These are phyloP conservation scores for Drosophila kambysellisi DNA, from an alignment of 2,888 invertebrate genomes.

Conservation along the genomic window DNA sequence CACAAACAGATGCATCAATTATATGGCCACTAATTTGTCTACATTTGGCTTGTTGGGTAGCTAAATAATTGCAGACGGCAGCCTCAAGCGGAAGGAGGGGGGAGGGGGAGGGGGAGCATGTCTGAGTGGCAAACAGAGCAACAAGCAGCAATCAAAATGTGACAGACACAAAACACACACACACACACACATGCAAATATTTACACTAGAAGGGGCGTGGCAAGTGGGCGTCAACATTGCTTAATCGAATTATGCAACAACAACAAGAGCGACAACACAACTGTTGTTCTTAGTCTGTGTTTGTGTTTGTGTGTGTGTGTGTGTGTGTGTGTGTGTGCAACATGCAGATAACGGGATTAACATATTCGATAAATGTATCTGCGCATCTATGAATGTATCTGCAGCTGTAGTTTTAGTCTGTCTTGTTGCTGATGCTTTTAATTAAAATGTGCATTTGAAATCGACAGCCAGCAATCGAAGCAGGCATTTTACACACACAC, in stretches of 20 bases:
- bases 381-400: slow-evolving; percentile 11
- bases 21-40: slow-evolving; percentile 74
- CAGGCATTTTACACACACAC: slow-evolving; percentile 45
- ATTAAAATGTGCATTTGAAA: slow-evolving; percentile 73
- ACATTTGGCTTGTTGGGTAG: slow-evolving; percentile 58
- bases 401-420: slow-evolving; percentile 2
- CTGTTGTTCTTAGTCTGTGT: neutral
- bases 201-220: slow-evolving; percentile 39
- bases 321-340: slow-evolving; percentile 1
- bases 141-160: slow-evolving; percentile 63
- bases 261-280: slow-evolving; percentile 46
- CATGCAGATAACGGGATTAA: slow-evolving; percentile 67
- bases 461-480: slow-evolving; percentile 39
- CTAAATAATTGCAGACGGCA: slow-evolving; percentile 63
- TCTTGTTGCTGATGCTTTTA: slow-evolving; percentile 44
- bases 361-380: slow-evolving; percentile 62
- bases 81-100: neutral
- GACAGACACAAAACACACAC: slow-evolving; percentile 46
- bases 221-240: slow-evolving; percentile 38
- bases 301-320: neutral
- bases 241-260: slow-evolving; percentile 75
- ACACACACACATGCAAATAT: slow-evolving; percentile 60
- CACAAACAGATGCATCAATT: slow-evolving; percentile 66
- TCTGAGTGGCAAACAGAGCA: slow-evolving; percentile 35
- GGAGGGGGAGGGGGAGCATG: neutral